Base-by-base conservation (phyloP, 2,888 invertebrate species). In the Gari tellinella region DNA sequence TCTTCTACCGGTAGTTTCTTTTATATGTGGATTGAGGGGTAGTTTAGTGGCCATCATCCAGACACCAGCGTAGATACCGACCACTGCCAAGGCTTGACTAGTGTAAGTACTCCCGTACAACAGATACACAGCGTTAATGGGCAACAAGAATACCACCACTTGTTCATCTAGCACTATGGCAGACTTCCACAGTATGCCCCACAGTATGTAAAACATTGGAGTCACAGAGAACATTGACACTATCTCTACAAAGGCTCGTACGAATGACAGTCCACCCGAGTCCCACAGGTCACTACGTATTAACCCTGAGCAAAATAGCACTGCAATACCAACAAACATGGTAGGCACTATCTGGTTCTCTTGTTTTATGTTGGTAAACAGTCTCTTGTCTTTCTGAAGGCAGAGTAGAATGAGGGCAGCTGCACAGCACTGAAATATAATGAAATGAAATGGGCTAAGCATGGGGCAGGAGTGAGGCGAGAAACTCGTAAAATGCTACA, bases 1-100 rank as follows among this genome's bases (percentile, higher is more conserved):
- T 31, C 88, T 89, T 88, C 52, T 86, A 73, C 5, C n/a, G 5
- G 43, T 17, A 49, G 7, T 45, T 21, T 8, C 46, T 38, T 15
- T 37, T 7, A 37, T 43, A 23, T 73, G 46, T 19, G 87, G 85
- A 38, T 64, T 66, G 51, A 89, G 72, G 26, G 87, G 86, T 31
- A 89, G 60, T 38, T 82, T 83, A 58, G 74, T 73, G 12, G 72
- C 56, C 86, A 88, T 87, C 88, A 89, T 86, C 86, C 87, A 88
- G 7, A 84, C 17, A 1, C 86, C 85, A 10, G 85, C 68, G 25
- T 83, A 66, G 5, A 86, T 46, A 31, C 86, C 85, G 8, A 78
- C 74, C 21, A 74, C 23, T 1, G 80, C 84, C 23, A 86, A 66
- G 1, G 83, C 78, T 82, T 86, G 86, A 49, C 82, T 80, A 2